These are phyloP conservation scores for Adela reaumurella DNA, from an alignment of 2,888 invertebrate species.

Conservation along the genomic window DNA sequence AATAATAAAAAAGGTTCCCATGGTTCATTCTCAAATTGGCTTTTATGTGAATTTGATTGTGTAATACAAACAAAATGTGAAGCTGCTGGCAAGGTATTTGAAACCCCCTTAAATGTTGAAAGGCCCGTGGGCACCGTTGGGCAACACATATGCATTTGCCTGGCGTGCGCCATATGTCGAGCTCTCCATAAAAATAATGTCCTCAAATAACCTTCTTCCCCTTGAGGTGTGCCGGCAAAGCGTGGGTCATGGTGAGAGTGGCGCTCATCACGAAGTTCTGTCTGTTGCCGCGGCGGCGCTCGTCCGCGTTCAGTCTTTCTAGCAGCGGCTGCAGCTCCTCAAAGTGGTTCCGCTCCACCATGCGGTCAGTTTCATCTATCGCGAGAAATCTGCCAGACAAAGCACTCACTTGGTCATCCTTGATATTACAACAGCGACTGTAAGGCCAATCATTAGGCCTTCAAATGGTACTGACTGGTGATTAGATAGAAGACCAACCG, in stretches of 20 bases:
- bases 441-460: too few species aligned
- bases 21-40: too few species aligned
- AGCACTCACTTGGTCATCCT: too few species aligned
- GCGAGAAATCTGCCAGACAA: constrained; percentile 88
- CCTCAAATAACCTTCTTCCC: constrained; percentile 44
- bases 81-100: too few species aligned
- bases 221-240: constrained; percentile 70
- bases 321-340: constrained; percentile 82
- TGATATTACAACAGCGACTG: too few species aligned
- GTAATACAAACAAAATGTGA: too few species aligned
- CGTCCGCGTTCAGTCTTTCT: constrained; percentile 72
- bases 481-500: background rate
- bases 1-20: too few species aligned
- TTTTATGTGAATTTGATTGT: too few species aligned
- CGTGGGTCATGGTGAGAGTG: constrained; percentile 89
- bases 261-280: constrained; percentile 98
- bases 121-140: too few species aligned
- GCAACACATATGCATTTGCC: too few species aligned
- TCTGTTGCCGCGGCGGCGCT: constrained; percentile 53
- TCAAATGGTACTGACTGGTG: too few species aligned
- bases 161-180: background rate
- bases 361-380: constrained; percentile 97
- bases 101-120: too few species aligned
- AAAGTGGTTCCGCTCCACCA: constrained; percentile 96
- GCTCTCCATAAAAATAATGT: background rate